Base-by-base conservation (phyloP, 2,113 vertebrate genomes). In the Riparia riparia region DNA sequence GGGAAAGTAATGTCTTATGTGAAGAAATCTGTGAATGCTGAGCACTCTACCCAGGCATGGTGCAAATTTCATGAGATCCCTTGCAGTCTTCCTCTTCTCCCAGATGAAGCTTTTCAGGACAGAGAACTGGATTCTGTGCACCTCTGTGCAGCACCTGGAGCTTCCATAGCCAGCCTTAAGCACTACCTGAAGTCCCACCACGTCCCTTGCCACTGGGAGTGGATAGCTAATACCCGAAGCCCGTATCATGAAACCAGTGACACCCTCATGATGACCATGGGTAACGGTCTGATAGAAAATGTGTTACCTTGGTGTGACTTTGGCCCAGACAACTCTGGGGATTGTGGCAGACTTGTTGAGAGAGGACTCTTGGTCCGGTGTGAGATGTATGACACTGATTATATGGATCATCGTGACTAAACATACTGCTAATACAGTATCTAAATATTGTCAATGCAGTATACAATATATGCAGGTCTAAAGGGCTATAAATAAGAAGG, bases 41-140 rank as follows among this genome's bases (percentile, higher is more conserved):
- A 99, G 93, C 98, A 99, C 42, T 99, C 99, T 90, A 99, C 99
- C n/a, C 99, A 99, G 93, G 99, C 98, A 0, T 99, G 99, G 99
- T 99, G 99, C 93, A 99, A 99, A 90, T 99, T 99, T 89, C 98
- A 98, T 14, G 99, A 99, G 97, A 99, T 99, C 77, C 82, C 99
- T 63, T 98, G 98, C 37, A 98, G 94, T n/a, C 99, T 99, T 73
- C 79, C 89, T 21, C 96, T 99, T 73, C 97, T 99, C 22, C 98
- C 99, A 3, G 82, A 95, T 9, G 97, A 98, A 72, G 98, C 98
- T 25, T 97, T 99, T 89, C 97, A 96, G 42, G 97, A 79, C 0
- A 95, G 98, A 31, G 98, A 99, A 71, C 94, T 99, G 88, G 98
- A 99, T 97, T 98, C 99, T 0, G 94, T 99, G 24, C 99, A 99